These are phyloP conservation scores for Drosophila equinoxialis DNA, from an alignment of 1,140 invertebrate genomes.

Conservation along the genomic window DNA sequence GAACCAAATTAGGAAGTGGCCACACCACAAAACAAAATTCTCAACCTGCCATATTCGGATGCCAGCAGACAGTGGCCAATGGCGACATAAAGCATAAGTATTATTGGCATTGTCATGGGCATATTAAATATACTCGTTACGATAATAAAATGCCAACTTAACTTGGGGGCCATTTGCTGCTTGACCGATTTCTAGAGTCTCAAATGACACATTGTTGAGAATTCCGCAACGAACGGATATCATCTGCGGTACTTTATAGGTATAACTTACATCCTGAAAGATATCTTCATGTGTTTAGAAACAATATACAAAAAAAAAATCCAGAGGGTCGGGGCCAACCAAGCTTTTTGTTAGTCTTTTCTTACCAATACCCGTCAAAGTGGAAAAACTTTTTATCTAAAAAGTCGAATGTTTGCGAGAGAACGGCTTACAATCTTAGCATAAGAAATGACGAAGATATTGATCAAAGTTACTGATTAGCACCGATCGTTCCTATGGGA, in stretches of 20 bases:
- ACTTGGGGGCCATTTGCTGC: conserved; percentile 9
- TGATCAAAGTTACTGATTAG: too few species aligned
- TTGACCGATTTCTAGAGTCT: neutral
- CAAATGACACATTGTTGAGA: neutral
- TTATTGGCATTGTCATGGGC: conserved; percentile 55
- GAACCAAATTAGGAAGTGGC: conserved; percentile 82
- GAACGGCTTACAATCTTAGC: too few species aligned
- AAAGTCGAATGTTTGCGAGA: too few species aligned
- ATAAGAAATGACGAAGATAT: too few species aligned
- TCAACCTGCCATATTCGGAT: conserved; percentile 58
- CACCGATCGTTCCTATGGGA: too few species aligned
- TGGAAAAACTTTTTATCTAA: too few species aligned
- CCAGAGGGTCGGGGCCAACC: too few species aligned
- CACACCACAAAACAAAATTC: conserved; percentile 46
- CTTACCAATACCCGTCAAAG: too few species aligned
- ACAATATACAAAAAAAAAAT: too few species aligned
- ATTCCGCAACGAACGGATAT: neutral
- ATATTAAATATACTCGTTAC: conserved; percentile 55
- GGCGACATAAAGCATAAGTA: conserved; percentile 43
- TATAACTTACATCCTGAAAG: neutral
- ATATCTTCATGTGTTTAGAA: neutral
- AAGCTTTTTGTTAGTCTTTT: too few species aligned
- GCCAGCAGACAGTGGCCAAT: conserved; percentile 40
- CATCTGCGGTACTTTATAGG: neutral
- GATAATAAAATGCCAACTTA: neutral